Evolutionary conservation across 2,888 invertebrate species (phyloP), one percentile per base, ranked within the genome.

Genomic region (Acanthococcus lagerstroemiae): DNA sequence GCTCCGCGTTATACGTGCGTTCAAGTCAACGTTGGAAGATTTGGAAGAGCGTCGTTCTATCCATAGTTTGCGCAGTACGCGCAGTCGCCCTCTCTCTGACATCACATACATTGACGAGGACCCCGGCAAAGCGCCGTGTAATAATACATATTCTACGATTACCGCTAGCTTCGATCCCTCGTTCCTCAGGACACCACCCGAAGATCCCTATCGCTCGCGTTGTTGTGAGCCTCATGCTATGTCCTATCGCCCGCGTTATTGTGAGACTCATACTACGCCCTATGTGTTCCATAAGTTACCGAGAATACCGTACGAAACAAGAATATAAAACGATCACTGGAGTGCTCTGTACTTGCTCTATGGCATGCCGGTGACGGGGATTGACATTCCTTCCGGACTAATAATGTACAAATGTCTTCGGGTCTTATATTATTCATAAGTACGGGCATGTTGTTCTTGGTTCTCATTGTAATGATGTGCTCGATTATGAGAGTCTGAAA

Each of bases 1-100:
- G 97, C 89, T 97, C 83, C 93, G 97, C 82, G 97, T 99, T 82
- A 95, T 97, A 83, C 92, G 95, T 84, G 97, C 97, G 79, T 99
- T 97, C 91, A 95, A 91, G 84, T 95, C 95, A 77, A 95, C 90
- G 78, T 85, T 99, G 85, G 97, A 99, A 86, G 97, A 97, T 83
- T 83, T 97, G 83, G 96, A 94, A 83, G 97, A 99, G 82, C 88
- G 95, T 76, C 92, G 96, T 80, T 95, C 95, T 79, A 88, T 95
- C 80, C 95, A 95, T 86, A 94, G 94, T 84, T 84, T 88, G 77
- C 83, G 84, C 80, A 85, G 85, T 79, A 85, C 85, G 77, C 87
- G 86, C 78, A 85, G 85, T 79, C 82, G 86, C 75, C 86, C 86
- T 73, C 81, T 87, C 75, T 84, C 84, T 75, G 90, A 90, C 85